A percentile compares a stretch with the other conserved stretches of the same genome.
phyloP scores from a whole-genome alignment of 1,140 invertebrate species.

The Drosophila hydei region DNA sequence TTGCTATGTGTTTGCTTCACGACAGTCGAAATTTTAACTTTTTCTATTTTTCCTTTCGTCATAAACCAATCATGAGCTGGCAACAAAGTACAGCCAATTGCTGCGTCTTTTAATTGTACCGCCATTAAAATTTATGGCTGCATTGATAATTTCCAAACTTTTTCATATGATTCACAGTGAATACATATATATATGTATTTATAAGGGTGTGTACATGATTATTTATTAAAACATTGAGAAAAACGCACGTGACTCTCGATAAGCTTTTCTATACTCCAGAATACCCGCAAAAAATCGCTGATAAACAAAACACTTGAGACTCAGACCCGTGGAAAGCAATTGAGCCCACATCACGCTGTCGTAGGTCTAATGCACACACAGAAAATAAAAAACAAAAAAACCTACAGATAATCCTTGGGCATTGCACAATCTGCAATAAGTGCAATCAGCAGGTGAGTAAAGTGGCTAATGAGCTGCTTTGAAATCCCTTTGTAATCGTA shows the following conservation, averaged over 20 bases:
- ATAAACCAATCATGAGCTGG: constrained; percentile 34
- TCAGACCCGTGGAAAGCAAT: constrained; percentile 24
- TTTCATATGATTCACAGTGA: constrained; percentile 19
- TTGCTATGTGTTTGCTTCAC: not conserved
- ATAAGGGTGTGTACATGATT: no score
- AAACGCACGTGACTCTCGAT: constrained; percentile 66
- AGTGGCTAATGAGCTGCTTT: not conserved
- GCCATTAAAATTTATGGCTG: constrained; percentile 12
- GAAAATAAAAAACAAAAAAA: not conserved
- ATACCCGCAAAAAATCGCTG: constrained; percentile 34
- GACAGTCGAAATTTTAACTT: not conserved
- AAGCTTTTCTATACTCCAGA: constrained; percentile 35
- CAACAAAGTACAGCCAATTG: constrained; percentile 16
- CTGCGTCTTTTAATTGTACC: constrained; percentile 33
- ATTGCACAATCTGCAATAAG: constrained; percentile 26
- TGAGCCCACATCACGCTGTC: constrained; percentile 50
- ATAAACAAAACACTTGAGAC: constrained; percentile 71
- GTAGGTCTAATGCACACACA: constrained; percentile 1
- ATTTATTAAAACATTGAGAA: constrained; percentile 34
- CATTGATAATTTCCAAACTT: constrained; percentile 10
- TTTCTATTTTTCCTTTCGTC: not conserved
- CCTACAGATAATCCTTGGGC: constrained; percentile 49
- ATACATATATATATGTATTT: not conserved
- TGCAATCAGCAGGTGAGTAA: constrained; percentile 7
- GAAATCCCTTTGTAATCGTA: no score